Base-by-base conservation (phyloP, 2,113 vertebrate genomes). In the Notarius lentiginosus region DNA sequence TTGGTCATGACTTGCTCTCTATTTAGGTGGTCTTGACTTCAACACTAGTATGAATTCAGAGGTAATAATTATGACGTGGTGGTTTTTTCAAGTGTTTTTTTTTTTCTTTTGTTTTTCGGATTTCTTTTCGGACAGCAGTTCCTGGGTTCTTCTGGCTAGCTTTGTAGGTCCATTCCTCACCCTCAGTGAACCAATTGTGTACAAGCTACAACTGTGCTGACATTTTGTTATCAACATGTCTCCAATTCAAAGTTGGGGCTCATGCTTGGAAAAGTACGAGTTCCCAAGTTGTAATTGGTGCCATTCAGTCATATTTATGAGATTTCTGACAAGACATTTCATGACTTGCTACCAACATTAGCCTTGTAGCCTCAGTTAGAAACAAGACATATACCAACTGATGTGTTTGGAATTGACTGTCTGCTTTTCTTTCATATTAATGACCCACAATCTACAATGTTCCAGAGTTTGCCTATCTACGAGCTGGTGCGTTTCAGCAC, bases 401-500 rank as follows among this genome's bases (percentile, higher is more conserved):
- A 53, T 12, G 49, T 1, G n/a, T 22, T 30, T 17, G n/a, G 30
- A 70, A 51, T 30, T 17, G 17, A 55, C 9, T 56, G 15, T 27
- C 17, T 80, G 8, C 6, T 17, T 27, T 56, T 58, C 12, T 17
- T 30, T 24, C 30, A 30, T 8, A 15, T n/a, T 56, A 55, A 79
- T 14, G n/a, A 55, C 24, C 12, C 77, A 53, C 61, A 53, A 9
- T 10, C 24, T 12, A n/a, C 58, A 4, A 8, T 82, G 14, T 65
- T 0, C 1, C 91, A 99, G 98, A 90, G 93, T 17, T 92, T 95
- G 90, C 97, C 98, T 2, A 96, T 99, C 84, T 90, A 96, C 0
- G 96, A 98, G 89, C 87, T 97, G 8, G 91, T 99, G 41, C 89
- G 75, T 18, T 91, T 95, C 60, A 96, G 95, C 84, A 91, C 90